Percentiles rank a stretch among this genome's conserved stretches.
phyloP scores from a whole-genome alignment of 1,140 invertebrate genomes.

The Drosophila leontia region DNA sequence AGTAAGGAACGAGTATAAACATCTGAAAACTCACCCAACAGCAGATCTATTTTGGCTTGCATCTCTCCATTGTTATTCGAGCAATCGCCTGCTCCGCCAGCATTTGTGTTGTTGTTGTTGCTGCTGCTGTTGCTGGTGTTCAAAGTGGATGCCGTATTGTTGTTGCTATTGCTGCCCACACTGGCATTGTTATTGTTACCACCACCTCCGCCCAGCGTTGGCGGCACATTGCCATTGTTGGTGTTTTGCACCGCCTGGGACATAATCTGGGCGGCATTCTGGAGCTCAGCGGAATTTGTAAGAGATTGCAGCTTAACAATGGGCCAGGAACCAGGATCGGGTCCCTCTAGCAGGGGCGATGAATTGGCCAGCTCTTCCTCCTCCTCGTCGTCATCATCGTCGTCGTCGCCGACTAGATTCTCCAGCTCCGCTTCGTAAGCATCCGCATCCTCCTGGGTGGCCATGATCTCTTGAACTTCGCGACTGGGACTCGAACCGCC shows the following conservation, averaged over 20 bases:
- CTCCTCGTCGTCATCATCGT: slow-evolving; percentile 60
- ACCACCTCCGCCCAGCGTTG: slow-evolving; percentile 46
- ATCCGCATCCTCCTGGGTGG: slow-evolving; percentile 86
- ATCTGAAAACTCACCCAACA: slow-evolving; percentile 60
- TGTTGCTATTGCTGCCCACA: slow-evolving; percentile 43
- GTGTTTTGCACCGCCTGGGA: slow-evolving; percentile 76
- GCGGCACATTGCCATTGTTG: slow-evolving; percentile 72
- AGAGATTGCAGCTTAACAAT: slow-evolving; percentile 34
- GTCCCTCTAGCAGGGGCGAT: slow-evolving; percentile 45
- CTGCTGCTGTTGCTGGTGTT: slow-evolving; percentile 58
- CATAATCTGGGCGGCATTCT: slow-evolving; percentile 81
- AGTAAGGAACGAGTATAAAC: no score
- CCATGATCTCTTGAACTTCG: slow-evolving; percentile 93
- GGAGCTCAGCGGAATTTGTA: slow-evolving; percentile 75
- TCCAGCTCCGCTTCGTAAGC: slow-evolving; percentile 65
- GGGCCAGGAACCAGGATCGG: slow-evolving; percentile 56
- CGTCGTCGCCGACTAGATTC: slow-evolving; percentile 65
- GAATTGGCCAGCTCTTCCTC: slow-evolving; percentile 54
- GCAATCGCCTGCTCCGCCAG: slow-evolving; percentile 19
- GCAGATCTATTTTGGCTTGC: slow-evolving; percentile 70
- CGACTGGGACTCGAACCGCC: slow-evolving; percentile 93
- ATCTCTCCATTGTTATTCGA: slow-evolving; percentile 40
- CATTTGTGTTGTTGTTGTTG: slow-evolving; percentile 44
- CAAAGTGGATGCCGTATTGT: slow-evolving; percentile 48
- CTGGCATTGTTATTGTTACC: slow-evolving; percentile 38